These are phyloP conservation scores for Scaptomyza caliginosa DNA, from an alignment of 2,888 invertebrate genomes.

Conservation along the genomic window DNA sequence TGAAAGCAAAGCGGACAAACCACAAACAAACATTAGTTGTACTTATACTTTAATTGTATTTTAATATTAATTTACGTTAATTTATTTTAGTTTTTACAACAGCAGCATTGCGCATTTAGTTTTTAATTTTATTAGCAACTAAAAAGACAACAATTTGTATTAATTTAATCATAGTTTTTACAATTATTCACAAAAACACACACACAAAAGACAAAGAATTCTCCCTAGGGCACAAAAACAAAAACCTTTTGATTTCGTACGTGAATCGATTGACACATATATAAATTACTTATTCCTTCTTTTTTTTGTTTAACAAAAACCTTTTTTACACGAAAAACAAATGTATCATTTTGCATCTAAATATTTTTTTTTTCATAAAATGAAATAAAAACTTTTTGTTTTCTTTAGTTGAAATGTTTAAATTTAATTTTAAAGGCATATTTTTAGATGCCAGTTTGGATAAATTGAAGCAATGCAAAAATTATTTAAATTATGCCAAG, in stretches of 20 bases:
- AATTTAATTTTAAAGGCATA: constrained; percentile 30
- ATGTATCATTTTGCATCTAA: constrained; percentile 30
- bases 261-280: constrained; percentile 29
- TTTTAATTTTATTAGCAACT: constrained; percentile 42
- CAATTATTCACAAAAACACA: constrained; percentile 36
- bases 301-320: constrained; percentile 76
- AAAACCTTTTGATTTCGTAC: constrained; percentile 51
- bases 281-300: constrained; percentile 40
- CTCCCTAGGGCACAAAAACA: constrained; percentile 79
- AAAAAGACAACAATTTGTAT: constrained; percentile 69
- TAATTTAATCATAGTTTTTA: constrained; percentile 66
- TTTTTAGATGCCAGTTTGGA: constrained; percentile 31
- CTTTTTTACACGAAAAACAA: constrained; percentile 29
- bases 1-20: constrained; percentile 67
- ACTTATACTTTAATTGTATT: constrained; percentile 33
- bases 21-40: constrained; percentile 55
- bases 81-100: constrained; percentile 57
- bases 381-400: constrained; percentile 73
- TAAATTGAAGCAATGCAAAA: constrained; percentile 44
- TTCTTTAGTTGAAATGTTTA: constrained; percentile 54
- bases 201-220: constrained; percentile 78
- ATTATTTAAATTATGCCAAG: constrained; percentile 34
- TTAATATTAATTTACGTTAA: constrained; percentile 48
- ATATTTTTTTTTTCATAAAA: constrained; percentile 70
- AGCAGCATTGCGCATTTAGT: constrained; percentile 57